A percentile compares a stretch with the other conserved stretches of the same genome.
Evolutionary conservation across 2,888 invertebrate genomes (phyloP).

Genomic region (Limnephilus auricula): DNA sequence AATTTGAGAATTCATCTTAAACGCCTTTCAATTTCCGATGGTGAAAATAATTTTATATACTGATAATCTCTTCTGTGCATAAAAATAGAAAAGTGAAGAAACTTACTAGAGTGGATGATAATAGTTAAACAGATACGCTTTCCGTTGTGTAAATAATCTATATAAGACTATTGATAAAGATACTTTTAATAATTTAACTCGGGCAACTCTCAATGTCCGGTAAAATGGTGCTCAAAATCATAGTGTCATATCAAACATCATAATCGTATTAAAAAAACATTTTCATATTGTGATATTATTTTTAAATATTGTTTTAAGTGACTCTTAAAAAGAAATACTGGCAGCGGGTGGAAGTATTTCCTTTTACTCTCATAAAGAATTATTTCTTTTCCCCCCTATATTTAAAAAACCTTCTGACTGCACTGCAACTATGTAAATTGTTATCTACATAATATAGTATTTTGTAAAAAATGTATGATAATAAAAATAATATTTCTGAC

Average conservation of each 20-base stretch:
- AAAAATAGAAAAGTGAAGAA: conserved; percentile 6
- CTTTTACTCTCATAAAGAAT: conserved; percentile 25
- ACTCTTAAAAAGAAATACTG: conserved; percentile 34
- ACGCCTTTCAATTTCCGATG: background rate
- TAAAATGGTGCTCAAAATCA: conserved; percentile 65
- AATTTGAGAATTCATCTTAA: background rate
- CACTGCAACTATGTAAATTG: conserved; percentile 51
- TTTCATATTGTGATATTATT: conserved; percentile 54
- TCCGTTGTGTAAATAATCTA: conserved; percentile 41
- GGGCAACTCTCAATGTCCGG: conserved; percentile 51
- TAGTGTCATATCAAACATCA: conserved; percentile 64
- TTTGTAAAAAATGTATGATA: conserved; percentile 44
- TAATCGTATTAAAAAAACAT: conserved; percentile 56
- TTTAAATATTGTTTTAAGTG: conserved; percentile 51
- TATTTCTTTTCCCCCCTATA: conserved; percentile 47
- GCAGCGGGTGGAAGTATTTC: conserved; percentile 7
- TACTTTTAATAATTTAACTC: conserved; percentile 34
- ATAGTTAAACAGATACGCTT: conserved; percentile 44
- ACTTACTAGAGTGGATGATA: conserved; percentile 15
- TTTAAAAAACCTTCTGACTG: conserved; percentile 48
- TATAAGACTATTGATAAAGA: conserved; percentile 16
- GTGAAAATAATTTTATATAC: conserved; percentile 2
- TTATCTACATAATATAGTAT: conserved; percentile 30
- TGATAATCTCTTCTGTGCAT: background rate
- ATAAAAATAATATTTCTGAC: conserved; percentile 47